phyloP scores from a whole-genome alignment of 1,140 invertebrate species.

The Diachasmimorpha longicaudata region DNA sequence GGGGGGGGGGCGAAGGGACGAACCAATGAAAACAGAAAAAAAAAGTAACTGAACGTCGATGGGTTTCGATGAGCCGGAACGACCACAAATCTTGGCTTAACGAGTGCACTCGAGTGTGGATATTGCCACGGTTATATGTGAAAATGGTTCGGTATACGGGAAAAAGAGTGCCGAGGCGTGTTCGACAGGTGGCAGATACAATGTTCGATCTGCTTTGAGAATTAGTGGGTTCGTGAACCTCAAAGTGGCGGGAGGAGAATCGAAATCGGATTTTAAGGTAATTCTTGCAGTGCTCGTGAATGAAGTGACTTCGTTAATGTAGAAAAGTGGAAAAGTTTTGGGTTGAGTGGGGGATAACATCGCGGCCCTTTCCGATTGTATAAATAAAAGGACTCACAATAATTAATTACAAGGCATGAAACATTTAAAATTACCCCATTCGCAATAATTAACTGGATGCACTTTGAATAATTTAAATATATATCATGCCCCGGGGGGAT shows the following conservation, averaged over 20 bases:
- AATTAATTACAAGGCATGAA: too few relatives aligned
- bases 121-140: neutral
- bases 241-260: neutral
- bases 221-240: neutral
- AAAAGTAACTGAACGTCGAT: slow-evolving; percentile 30
- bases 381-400: too few relatives aligned
- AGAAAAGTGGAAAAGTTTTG: too few relatives aligned
- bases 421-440: too few relatives aligned
- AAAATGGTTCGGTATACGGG: neutral
- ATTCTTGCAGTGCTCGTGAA: too few relatives aligned
- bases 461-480: too few relatives aligned
- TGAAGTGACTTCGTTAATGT: too few relatives aligned
- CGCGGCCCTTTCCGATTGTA: too few relatives aligned
- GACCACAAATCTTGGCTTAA: slow-evolving; percentile 48
- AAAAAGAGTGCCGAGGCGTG: slow-evolving; percentile 34
- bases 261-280: too few relatives aligned
- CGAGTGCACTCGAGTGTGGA: slow-evolving; percentile 32
- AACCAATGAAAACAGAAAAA: slow-evolving; percentile 27
- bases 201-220: slow-evolving; percentile 27
- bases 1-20: slow-evolving; percentile 24
- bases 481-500: too few relatives aligned
- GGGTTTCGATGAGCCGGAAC: slow-evolving; percentile 36
- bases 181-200: slow-evolving; percentile 40
- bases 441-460: too few relatives aligned
- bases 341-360: too few relatives aligned